Percentiles rank a stretch among this genome's conserved stretches.
Conservation (phyloP, 35 echinoderm and acorn worm genomes). For the Ptychodera flava region DNA sequence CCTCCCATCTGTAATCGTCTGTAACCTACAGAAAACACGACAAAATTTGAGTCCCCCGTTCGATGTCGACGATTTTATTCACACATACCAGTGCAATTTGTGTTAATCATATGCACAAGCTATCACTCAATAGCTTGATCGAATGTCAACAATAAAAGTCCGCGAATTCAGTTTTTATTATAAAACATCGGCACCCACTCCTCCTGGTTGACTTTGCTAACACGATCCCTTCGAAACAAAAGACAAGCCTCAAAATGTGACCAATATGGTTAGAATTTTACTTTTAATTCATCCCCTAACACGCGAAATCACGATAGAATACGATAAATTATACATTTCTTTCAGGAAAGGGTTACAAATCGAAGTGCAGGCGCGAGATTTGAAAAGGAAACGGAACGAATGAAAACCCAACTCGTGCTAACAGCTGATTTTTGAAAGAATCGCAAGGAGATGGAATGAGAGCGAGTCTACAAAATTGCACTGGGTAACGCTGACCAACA, state of each 20-base stretch:
- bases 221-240: not conserved
- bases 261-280: not conserved
- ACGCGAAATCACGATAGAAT: not conserved
- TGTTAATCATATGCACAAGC: not conserved
- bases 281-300: not conserved
- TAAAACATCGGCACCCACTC: not conserved
- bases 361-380: not conserved
- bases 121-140: not conserved
- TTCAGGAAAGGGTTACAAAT: not conserved
- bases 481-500: not conserved
- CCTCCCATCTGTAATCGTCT: conserved; percentile 44
- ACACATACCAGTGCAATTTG: not conserved
- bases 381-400: not conserved
- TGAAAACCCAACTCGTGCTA: not conserved
- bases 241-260: not conserved
- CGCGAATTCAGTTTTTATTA: not conserved
- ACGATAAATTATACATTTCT: not conserved
- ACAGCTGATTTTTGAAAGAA: not conserved
- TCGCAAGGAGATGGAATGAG: no score
- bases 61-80: not conserved
- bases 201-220: not conserved
- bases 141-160: not conserved
- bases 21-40: conserved; percentile 10
- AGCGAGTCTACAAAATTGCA: not conserved
- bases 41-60: not conserved